Evolutionary conservation across 2,888 invertebrate species (phyloP).

Genomic region (Dryococelus australis): DNA sequence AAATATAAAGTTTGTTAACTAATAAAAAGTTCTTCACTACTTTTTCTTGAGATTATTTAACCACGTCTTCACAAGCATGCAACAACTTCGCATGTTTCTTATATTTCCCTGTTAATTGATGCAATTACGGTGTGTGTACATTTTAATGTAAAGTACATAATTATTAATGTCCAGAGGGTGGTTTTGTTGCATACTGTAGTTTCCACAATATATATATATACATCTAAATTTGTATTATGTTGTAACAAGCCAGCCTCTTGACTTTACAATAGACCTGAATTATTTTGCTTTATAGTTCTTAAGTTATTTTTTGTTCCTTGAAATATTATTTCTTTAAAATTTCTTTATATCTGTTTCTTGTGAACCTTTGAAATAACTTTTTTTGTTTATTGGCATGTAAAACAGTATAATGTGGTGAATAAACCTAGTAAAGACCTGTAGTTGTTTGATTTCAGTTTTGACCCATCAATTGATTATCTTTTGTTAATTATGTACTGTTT

Average conservation of each 20-base stretch:
- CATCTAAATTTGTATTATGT: neutral
- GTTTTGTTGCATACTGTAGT: neutral
- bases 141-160: neutral
- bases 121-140: neutral
- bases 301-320: neutral
- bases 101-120: neutral
- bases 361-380: neutral
- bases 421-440: neutral
- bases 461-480: neutral
- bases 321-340: neutral
- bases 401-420: neutral
- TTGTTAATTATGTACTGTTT: neutral
- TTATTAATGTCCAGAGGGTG: neutral
- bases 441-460: neutral
- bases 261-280: neutral
- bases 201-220: neutral
- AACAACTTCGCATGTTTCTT: neutral
- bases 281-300: constrained; percentile 22
- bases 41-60: neutral
- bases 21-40: neutral
- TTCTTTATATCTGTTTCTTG: neutral
- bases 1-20: neutral
- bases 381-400: neutral
- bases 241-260: constrained; percentile 18
- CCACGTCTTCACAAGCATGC: neutral